Evolutionary conservation across 2,888 invertebrate species (phyloP), one percentile per base, ranked within the genome.

Genomic region (Sinhomidia bicolor): DNA sequence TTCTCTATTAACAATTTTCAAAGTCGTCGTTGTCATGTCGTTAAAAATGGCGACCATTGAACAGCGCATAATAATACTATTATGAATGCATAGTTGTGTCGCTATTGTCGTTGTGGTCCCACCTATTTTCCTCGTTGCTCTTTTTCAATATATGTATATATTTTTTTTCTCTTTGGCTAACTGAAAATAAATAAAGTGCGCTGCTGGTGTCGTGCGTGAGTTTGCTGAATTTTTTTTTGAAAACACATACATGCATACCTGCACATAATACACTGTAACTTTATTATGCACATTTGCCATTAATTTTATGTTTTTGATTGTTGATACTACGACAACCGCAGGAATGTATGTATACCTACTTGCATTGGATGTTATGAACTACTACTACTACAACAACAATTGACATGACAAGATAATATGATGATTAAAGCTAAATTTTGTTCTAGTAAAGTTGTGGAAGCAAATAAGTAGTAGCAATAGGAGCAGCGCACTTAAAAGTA

Each of bases 101-200:
- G n/a, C n/a, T 36, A 29, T 62, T 68, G 36, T 68, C 29, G 41
- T 12, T 12, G 36, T 71, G 57, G 83, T 78, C 85, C 85, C 85
- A 85, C 85, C 85, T 85, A 78, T 62, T 78, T 85, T 83, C 17
- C n/a, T 74, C 44, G 29, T 54, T 41, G 32, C 51, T 32, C 29
- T 81, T 51, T 60, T 60, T 62, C 74, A 62, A 32, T 76, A 14
- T 41, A 85, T 17, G n/a, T n/a, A n/a, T n/a, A n/a, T n/a, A n/a
- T 14, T 76, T 44, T 76, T 44, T 47, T 32, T 14, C 68, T 68
- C 36, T 44, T 47, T 14, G 14, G 41, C 17, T 41, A 14, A 74
- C 71, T 74, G 54, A 71, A 74, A 81, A 29, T 65, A 41, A 54
- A 83, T 32, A 51, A 60, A 60, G 7, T 60, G 14, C 62, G 26